Evolutionary conservation across 2,888 invertebrate species (phyloP).

Genomic region (Seira ritae): DNA sequence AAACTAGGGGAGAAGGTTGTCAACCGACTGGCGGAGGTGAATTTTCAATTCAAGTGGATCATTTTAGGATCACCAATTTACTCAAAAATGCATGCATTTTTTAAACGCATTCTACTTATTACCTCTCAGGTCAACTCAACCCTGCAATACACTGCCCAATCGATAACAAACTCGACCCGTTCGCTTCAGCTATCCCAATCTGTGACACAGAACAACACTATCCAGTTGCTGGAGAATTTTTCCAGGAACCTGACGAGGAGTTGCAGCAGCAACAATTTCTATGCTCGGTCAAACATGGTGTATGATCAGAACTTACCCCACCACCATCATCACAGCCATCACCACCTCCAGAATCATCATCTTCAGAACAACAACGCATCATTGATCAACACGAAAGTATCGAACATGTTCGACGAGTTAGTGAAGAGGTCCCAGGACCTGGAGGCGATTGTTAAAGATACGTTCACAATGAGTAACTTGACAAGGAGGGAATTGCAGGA

Average conservation of each 20-base stretch:
- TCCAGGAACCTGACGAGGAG: not conserved
- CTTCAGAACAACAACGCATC: not conserved
- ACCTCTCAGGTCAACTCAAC: not conserved
- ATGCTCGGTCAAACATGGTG: not conserved
- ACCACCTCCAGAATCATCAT: conserved; percentile 17
- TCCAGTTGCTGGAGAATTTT: not conserved
- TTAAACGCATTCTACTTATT: not conserved
- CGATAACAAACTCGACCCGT: not conserved
- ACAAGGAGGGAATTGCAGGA: conserved; percentile 75
- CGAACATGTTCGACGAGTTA: conserved; percentile 81
- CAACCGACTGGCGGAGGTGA: conserved; percentile 45
- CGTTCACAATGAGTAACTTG: conserved; percentile 78
- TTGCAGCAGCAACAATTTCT: not conserved
- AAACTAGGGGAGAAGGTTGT: conserved; percentile 52
- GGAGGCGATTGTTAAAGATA: conserved; percentile 78
- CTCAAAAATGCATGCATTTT: not conserved
- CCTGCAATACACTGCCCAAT: not conserved
- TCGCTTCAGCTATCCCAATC: not conserved
- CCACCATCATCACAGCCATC: conserved; percentile 3
- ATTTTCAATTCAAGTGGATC: not conserved
- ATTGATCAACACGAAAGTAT: conserved; percentile 75
- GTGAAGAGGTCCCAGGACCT: conserved; percentile 78
- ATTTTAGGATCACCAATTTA: not conserved
- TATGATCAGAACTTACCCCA: not conserved
- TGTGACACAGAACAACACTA: not conserved